These are phyloP conservation scores for Empidonax alnorum DNA, from an alignment of 2,113 vertebrate genomes.

Conservation along the genomic window DNA sequence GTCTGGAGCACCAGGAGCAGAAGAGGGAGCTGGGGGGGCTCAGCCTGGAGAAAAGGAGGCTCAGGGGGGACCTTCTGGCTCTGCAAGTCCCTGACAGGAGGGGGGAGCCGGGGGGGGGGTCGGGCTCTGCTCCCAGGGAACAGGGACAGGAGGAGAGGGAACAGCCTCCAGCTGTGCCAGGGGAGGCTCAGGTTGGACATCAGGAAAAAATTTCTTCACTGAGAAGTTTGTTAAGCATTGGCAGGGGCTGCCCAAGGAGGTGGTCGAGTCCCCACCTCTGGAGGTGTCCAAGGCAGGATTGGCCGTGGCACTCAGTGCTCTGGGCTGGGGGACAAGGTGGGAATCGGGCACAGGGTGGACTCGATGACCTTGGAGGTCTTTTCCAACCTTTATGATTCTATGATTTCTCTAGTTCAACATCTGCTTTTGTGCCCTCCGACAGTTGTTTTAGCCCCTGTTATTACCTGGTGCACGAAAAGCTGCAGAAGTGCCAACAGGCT, in stretches of 20 bases:
- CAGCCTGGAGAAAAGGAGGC: not conserved
- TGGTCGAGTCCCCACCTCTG: not conserved
- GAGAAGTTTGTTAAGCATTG: not conserved
- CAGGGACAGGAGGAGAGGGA: not conserved
- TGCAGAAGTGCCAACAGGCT: not conserved
- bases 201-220: not conserved
- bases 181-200: not conserved
- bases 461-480: not conserved
- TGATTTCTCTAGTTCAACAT: not conserved
- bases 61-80: not conserved
- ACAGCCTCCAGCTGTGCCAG: not conserved
- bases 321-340: not conserved
- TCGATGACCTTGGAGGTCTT: fast-evolving
- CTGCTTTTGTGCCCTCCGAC: not conserved
- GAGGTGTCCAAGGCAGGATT: not conserved
- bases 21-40: not conserved
- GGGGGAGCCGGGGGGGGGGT: not conserved
- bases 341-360: fast-evolving
- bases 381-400: not conserved
- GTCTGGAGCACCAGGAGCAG: not conserved
- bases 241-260: not conserved
- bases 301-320: not conserved
- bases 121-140: not conserved
- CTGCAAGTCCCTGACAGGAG: not conserved
- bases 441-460: not conserved